Percentiles rank a stretch among this genome's conserved stretches.
phyloP scores from a whole-genome alignment of 2,888 invertebrate species.

The Clivina fossor region DNA sequence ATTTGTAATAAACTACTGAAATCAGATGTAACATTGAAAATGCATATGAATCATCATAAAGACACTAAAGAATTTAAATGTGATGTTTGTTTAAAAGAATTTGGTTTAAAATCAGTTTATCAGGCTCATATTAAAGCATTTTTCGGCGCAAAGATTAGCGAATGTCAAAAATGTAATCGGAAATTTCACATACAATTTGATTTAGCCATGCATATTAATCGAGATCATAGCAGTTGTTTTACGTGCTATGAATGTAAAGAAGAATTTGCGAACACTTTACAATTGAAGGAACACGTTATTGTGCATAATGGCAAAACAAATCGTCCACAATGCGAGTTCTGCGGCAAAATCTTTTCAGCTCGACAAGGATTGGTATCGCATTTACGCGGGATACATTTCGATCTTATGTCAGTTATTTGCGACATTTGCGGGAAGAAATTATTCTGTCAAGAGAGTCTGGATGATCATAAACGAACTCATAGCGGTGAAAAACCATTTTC shows the following conservation, averaged over 20 bases:
- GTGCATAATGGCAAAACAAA: not conserved
- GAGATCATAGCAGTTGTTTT: not conserved
- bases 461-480: conserved; percentile 60
- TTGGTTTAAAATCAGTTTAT: not conserved
- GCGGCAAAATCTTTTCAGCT: conserved; percentile 8
- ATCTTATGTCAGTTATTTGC: conserved; percentile 41
- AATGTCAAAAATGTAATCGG: conserved; percentile 2
- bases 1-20: conserved; percentile 42
- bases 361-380: conserved; percentile 6
- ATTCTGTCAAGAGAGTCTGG: conserved; percentile 49
- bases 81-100: not conserved
- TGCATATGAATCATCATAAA: conserved; percentile 40
- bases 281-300: conserved; percentile 2
- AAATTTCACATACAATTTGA: conserved; percentile 13
- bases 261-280: not conserved
- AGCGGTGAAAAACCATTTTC: conserved; percentile 50
- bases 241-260: not conserved
- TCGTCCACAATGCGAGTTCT: conserved; percentile 16
- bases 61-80: conserved; percentile 31
- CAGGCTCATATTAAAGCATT: not conserved
- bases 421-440: conserved; percentile 50
- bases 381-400: conserved; percentile 9
- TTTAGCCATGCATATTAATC: not conserved
- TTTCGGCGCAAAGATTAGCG: not conserved
- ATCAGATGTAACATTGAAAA: conserved; percentile 38